Conservation (phyloP, 2,113 vertebrate species). For the Oenanthe oenanthe region DNA sequence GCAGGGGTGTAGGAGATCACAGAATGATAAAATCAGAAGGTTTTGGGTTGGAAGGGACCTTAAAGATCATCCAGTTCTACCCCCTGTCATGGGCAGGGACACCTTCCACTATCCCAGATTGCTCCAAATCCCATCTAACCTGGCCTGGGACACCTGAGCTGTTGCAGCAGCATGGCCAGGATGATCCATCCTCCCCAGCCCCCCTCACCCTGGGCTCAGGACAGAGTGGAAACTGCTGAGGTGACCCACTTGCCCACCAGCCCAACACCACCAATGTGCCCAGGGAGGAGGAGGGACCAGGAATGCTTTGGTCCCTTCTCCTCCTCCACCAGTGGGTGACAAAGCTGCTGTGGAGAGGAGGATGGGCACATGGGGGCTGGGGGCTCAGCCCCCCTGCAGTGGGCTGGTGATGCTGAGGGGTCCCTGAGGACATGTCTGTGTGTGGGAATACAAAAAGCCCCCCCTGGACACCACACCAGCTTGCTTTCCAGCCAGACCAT, state of each 20-base stretch:
- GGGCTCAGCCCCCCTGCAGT: neutral
- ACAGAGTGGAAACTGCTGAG: neutral
- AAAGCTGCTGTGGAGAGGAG: neutral
- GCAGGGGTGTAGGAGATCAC: neutral
- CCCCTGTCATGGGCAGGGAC: neutral
- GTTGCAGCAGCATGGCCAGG: neutral
- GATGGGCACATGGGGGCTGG: fast-evolving
- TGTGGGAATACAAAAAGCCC: no score
- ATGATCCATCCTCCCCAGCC: neutral
- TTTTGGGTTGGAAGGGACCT: neutral
- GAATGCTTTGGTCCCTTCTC: neutral
- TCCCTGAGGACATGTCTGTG: neutral
- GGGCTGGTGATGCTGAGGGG: neutral
- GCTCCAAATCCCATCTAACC: neutral
- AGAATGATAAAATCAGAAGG: neutral
- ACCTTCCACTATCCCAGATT: neutral
- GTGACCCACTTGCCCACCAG: neutral
- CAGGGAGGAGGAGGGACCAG: neutral
- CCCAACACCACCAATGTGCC: neutral
- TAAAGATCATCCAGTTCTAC: neutral
- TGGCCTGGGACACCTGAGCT: neutral
- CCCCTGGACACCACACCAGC: neutral
- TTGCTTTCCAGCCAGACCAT: neutral
- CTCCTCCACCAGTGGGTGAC: neutral
- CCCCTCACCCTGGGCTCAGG: neutral